phyloP scores from a whole-genome alignment of 1,140 invertebrate species.

The Diabrotica virgifera region DNA sequence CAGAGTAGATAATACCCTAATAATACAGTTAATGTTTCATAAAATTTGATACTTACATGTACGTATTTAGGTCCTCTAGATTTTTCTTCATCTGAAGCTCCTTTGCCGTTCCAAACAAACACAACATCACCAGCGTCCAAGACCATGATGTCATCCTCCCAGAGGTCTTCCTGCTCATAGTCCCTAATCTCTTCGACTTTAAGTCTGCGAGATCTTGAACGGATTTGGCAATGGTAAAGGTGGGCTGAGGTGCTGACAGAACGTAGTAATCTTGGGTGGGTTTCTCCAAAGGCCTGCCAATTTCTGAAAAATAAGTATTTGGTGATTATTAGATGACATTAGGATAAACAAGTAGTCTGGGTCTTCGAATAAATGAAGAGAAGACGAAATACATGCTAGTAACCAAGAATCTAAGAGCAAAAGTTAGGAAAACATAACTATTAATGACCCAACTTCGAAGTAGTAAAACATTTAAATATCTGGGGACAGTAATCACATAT shows the following conservation, averaged over 20 bases:
- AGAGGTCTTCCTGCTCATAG: slow-evolving; percentile 68
- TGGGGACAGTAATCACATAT: no score
- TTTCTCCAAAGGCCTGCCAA: slow-evolving; percentile 67
- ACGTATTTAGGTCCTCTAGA: slow-evolving; percentile 30
- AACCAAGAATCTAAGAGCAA: no score
- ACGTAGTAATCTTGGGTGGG: slow-evolving; percentile 55
- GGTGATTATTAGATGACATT: no score
- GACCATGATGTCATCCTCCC: slow-evolving; percentile 72
- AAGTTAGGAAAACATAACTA: no score
- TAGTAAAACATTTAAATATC: no score
- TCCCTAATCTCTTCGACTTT: slow-evolving; percentile 65
- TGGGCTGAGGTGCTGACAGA: slow-evolving; percentile 45
- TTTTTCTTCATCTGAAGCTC: slow-evolving; percentile 67
- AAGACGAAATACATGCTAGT: no score
- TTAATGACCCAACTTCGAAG: no score
- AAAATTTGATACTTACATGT: slow-evolving; percentile 21
- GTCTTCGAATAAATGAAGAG: no score
- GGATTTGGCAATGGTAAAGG: slow-evolving; percentile 66
- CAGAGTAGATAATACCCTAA: not conserved
- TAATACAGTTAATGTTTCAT: not conserved
- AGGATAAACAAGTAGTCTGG: no score
- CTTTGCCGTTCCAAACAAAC: slow-evolving; percentile 72
- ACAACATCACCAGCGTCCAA: slow-evolving; percentile 71
- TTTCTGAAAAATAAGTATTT: no score
- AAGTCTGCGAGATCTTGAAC: slow-evolving; percentile 55